Evolutionary conservation across 2,797 vertebrate species (phyloP).

Genomic region (Pseudochromis fuscus): DNA sequence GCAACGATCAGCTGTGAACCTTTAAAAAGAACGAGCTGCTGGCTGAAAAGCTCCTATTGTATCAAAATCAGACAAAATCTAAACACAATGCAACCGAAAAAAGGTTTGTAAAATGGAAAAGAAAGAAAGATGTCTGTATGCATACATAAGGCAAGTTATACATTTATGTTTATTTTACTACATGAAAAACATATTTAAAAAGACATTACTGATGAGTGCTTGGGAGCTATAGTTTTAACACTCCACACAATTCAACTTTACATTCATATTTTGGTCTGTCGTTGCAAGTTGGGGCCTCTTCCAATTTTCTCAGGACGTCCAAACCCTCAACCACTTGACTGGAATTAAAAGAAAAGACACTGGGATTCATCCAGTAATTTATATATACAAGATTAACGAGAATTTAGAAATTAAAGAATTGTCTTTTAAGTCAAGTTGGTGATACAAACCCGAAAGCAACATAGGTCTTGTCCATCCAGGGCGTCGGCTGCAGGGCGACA

Average conservation of each 20-base stretch:
- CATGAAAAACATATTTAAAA: background rate
- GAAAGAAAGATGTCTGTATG: background rate
- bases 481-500: slow-evolving; percentile 88
- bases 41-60: too few species aligned
- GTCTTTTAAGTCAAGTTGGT: background rate
- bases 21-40: too few species aligned
- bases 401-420: background rate
- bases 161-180: slow-evolving; percentile 14
- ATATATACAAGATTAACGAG: background rate
- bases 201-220: background rate
- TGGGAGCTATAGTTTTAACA: slow-evolving; percentile 72
- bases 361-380: background rate
- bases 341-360: slow-evolving; percentile 37
- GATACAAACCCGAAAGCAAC: slow-evolving; percentile 92
- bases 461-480: slow-evolving; percentile 90
- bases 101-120: background rate
- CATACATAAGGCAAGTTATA: background rate
- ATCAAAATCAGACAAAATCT: too few species aligned
- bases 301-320: slow-evolving; percentile 86
- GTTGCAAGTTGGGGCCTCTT: slow-evolving; percentile 84
- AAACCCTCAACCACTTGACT: slow-evolving; percentile 91
- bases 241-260: slow-evolving; percentile 85
- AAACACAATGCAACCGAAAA: background rate
- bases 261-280: slow-evolving; percentile 88
- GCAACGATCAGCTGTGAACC: too few species aligned